Evolutionary conservation across 2,888 invertebrate genomes (phyloP).

Genomic region (Hemaris fuciformis): DNA sequence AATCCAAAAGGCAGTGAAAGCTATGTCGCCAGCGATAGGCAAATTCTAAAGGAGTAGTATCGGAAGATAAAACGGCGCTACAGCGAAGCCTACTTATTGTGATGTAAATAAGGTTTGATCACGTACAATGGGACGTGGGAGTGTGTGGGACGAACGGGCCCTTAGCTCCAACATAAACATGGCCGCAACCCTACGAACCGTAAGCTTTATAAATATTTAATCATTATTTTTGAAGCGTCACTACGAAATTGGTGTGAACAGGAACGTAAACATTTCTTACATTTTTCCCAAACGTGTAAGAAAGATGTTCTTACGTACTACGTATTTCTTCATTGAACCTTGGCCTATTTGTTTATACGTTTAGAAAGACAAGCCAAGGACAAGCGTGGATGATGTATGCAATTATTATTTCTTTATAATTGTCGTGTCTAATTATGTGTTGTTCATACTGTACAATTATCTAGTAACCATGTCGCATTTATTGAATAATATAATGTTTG

Average conservation of each 20-base stretch:
- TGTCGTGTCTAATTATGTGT: neutral
- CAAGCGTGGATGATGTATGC: neutral
- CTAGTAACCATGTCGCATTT: neutral
- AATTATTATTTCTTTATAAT: neutral
- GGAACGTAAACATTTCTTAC: neutral
- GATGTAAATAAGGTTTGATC: conserved; percentile 76
- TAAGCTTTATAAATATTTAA: conserved; percentile 23
- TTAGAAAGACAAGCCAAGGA: neutral
- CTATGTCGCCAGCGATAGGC: conserved; percentile 22
- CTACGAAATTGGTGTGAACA: neutral
- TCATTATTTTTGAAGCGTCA: conserved; percentile 14
- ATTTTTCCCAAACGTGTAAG: neutral
- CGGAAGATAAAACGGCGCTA: conserved; percentile 56
- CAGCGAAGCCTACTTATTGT: conserved; percentile 69
- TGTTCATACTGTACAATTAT: neutral
- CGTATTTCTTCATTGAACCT: neutral
- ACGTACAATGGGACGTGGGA: conserved; percentile 69
- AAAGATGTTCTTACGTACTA: neutral
- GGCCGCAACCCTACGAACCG: conserved; percentile 42
- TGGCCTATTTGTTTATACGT: neutral
- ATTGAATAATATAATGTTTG: neutral
- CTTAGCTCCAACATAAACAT: conserved; percentile 59
- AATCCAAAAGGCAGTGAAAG: conserved; percentile 2
- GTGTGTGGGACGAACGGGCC: conserved; percentile 63
- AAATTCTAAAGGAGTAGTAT: conserved; percentile 29